Evolutionary conservation across 2,797 vertebrate species (phyloP), one percentile per base, ranked within the genome.

Genomic region (Acrossocheilus fasciatus): DNA sequence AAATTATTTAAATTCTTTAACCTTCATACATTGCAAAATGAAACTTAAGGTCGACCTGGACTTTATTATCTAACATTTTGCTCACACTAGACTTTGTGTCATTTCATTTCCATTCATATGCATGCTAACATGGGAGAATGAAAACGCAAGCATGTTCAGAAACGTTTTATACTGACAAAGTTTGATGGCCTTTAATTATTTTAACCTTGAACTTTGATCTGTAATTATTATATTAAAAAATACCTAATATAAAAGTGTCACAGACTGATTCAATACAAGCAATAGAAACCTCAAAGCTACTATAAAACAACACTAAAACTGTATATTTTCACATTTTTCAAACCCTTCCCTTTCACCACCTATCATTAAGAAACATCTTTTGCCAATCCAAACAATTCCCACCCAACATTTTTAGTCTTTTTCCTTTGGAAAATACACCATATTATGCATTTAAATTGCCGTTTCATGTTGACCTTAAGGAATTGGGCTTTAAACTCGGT

Each of bases 381-480:
- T n/a, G 20, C 11, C 34, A 77, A 77, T 41, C 12, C 52, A 59
- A 77, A 57, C 12, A 41, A 77, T 41, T n/a, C 20, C 34, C 36
- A 59, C 18, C 18, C 30, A 17, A 76, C 74, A 23, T 76, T 39
- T 23, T 36, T 30, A 36, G 18, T 7, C 18, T 76, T 62, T 78
- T 79, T 62, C 1, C 1, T n/a, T 79, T 43, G 76, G 36, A 43
- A 30, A 62, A 43, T 41, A 6, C 0, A 2, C 54, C 54, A 62
- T 18, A 26, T 43, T 26, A 62, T 36, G 14, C 7, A 43, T 10
- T 39, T 17, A 79, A 26, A 62, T 43, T 18, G 34, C 15, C 17
- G 30, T 83, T 59, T 59, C 15, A 79, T 52, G 45, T 69, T 47
- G 45, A 52, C 69, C 10, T 79, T 5, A 82, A 72, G 6, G n/a